A percentile compares a stretch with the other conserved stretches of the same genome.
Evolutionary conservation across 53 echinoderm and acorn worm genomes (phyloP).

Genomic region (Henricia sp.): DNA sequence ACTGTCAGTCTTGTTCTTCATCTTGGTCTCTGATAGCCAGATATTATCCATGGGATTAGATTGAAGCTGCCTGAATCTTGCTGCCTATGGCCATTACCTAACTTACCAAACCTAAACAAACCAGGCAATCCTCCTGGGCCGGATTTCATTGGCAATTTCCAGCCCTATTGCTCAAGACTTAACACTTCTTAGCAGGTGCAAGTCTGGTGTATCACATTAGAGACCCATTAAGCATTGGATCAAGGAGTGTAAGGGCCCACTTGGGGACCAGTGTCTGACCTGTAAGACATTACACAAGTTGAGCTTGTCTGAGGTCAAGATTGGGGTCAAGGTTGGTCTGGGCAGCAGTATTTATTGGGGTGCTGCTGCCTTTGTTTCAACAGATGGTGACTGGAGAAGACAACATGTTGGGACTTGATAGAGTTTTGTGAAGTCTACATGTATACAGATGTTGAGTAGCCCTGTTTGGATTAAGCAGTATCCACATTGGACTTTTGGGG

Average conservation of each 20-base stretch:
- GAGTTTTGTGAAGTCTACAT: no score
- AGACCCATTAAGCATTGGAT: conserved; percentile 21
- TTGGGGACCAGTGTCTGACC: conserved; percentile 32
- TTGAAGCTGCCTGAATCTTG: no score
- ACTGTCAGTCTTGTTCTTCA: no score
- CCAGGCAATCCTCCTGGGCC: background rate
- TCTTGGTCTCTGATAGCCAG: no score
- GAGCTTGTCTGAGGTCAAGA: background rate
- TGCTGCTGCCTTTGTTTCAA: no score
- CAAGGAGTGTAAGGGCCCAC: background rate
- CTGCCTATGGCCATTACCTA: no score
- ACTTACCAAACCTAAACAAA: no score
- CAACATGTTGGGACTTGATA: conserved; percentile 1
- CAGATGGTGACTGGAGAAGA: background rate
- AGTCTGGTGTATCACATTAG: conserved; percentile 21
- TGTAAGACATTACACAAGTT: background rate
- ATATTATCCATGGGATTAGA: no score
- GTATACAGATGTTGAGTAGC: no score
- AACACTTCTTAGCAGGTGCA: conserved; percentile 36
- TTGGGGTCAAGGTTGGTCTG: conserved; percentile 4
- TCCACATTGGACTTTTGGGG: no score
- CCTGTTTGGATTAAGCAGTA: no score
- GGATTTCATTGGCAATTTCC: background rate
- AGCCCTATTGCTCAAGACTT: background rate
- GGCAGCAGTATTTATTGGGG: no score